phyloP scores from a whole-genome alignment of 1,140 invertebrate genomes.

The Heliconius himera region DNA sequence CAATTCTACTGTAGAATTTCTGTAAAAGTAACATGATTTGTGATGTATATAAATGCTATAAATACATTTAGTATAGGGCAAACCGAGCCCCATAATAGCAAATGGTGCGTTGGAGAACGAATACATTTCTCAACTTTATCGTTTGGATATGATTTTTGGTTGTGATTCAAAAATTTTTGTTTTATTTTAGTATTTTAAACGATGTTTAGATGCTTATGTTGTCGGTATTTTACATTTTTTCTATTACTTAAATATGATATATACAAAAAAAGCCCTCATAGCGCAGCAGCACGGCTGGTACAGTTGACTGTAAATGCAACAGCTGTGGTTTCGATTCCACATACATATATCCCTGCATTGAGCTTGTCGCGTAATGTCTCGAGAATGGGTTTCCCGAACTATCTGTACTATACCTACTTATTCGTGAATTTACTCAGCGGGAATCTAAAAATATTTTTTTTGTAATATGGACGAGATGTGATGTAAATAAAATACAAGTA shows the following conservation, averaged over 20 bases:
- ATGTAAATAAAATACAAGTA: not conserved
- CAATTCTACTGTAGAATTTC: not conserved
- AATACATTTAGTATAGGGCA: constrained; percentile 50
- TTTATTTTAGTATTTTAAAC: not conserved
- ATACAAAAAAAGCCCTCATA: too few species aligned
- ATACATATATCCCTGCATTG: not conserved
- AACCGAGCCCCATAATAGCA: constrained; percentile 47
- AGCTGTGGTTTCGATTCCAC: not conserved
- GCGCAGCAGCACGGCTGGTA: too few species aligned
- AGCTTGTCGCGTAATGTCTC: not conserved
- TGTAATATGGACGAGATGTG: not conserved
- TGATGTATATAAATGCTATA: constrained; percentile 39
- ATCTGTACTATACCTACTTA: too few species aligned
- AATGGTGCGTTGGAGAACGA: constrained; percentile 57
- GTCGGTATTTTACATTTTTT: too few species aligned
- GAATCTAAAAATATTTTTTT: not conserved
- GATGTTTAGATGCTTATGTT: not conserved
- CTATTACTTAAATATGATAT: too few species aligned
- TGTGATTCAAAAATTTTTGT: not conserved
- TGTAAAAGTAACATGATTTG: not conserved
- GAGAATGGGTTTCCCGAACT: not conserved
- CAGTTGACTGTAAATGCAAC: too few species aligned
- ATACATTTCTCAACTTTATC: constrained; percentile 56
- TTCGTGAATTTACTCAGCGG: too few species aligned
- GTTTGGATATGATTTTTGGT: constrained; percentile 45